A percentile compares a stretch with the other conserved stretches of the same genome.
Evolutionary conservation across 2,797 vertebrate species (phyloP).

Genomic region (Notolabrus celidotus): DNA sequence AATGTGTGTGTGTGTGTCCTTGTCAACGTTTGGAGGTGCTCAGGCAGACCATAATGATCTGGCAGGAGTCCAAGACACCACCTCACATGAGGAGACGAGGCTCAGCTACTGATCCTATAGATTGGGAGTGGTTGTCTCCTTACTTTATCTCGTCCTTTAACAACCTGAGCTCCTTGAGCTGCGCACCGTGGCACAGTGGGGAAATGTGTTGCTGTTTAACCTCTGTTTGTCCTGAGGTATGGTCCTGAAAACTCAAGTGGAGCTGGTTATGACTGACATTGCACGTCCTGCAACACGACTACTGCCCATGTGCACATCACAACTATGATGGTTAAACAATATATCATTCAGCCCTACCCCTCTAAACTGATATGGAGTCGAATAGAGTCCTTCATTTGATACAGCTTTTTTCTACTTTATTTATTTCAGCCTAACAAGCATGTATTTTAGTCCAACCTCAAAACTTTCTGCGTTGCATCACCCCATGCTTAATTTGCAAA

Average conservation of each 20-base stretch:
- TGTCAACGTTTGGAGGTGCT: slow-evolving; percentile 64
- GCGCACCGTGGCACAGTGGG: background rate
- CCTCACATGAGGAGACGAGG: slow-evolving; percentile 28
- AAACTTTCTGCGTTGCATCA: no score
- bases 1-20: slow-evolving; percentile 53
- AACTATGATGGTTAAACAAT: no score
- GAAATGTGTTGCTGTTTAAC: slow-evolving; percentile 13
- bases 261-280: background rate
- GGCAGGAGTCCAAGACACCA: slow-evolving; percentile 57
- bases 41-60: slow-evolving; percentile 68
- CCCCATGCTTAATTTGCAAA: no score
- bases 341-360: no score
- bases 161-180: slow-evolving; percentile 19
- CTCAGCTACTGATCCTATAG: slow-evolving; percentile 44
- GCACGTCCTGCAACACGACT: no score
- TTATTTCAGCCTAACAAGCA: no score
- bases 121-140: slow-evolving; percentile 46
- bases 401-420: no score
- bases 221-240: background rate
- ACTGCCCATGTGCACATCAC: no score
- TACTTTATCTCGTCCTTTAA: slow-evolving; percentile 44
- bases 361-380: no score
- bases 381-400: no score
- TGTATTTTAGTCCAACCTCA: no score
- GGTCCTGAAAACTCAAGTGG: background rate